Percentiles rank a stretch among this genome's conserved stretches.
phyloP scores from a whole-genome alignment of 2,797 vertebrate genomes.

The Lateolabrax maculatus region DNA sequence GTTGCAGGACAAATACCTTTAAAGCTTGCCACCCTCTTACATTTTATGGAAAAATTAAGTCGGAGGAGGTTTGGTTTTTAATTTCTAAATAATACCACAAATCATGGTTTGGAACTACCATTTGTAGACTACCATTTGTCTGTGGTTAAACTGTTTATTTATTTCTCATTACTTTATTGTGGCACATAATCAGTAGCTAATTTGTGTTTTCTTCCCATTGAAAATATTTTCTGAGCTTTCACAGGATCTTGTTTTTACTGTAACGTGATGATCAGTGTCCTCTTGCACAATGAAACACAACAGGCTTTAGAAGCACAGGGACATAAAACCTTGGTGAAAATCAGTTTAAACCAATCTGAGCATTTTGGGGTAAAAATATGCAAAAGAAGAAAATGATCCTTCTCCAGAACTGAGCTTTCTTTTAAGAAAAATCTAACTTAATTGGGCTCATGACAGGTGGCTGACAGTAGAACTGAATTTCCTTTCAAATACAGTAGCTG shows the following conservation, averaged over 20 bases:
- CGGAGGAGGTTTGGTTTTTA: not conserved
- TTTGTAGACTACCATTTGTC: not conserved
- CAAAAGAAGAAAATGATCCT: not conserved
- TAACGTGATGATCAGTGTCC: not conserved
- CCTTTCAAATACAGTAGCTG: not conserved
- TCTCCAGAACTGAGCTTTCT: not conserved
- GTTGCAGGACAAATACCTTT: too few relatives aligned
- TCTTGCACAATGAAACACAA: not conserved
- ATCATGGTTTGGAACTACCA: not conserved
- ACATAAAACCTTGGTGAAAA: not conserved
- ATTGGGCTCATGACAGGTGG: conserved; percentile 28
- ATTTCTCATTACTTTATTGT: not conserved
- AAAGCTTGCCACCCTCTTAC: not conserved
- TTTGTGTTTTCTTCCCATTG: not conserved
- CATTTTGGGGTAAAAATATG: not conserved
- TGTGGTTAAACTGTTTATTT: not conserved
- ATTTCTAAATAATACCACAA: not conserved
- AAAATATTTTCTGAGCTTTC: not conserved
- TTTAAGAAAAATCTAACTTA: conserved; percentile 20
- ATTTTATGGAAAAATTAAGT: not conserved
- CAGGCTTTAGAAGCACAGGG: not conserved
- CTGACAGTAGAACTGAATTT: conserved; percentile 8
- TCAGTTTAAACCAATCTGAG: not conserved
- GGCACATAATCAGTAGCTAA: not conserved
- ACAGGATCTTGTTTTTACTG: not conserved